Evolutionary conservation across 1,140 invertebrate species (phyloP), one percentile per base, ranked within the genome.

Genomic region (Drosophila albomicans): DNA sequence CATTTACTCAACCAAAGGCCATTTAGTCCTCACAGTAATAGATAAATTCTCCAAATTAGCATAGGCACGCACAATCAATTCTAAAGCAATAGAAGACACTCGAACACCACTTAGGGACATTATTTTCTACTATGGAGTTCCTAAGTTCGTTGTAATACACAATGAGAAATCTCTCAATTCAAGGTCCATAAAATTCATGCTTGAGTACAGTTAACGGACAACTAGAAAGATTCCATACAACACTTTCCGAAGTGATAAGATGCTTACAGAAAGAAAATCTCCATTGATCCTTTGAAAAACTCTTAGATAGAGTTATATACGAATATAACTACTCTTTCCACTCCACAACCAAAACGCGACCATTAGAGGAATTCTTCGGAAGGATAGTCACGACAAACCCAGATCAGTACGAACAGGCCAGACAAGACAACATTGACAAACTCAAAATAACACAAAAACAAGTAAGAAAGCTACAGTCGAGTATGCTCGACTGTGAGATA

Each of bases 191-290:
- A 66, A 8, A 1, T 58, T 64, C n/a, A 78, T 74, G 61, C 61
- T 30, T 38, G 63, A 79, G 72, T 30, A 25, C 52, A 41, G 59
- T 63, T 1, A 80, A 80, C 28, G 72, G 79, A 8, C 71, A 72
- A 13, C 20, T 81, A 11, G 65, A 81, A 79, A 56, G 69, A 15
- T 79, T 79, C 15, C 76, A 76, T 35, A 74, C 66, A 1, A 79
- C 80, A 5, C 15, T 79, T 1, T 59, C 62, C 1, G 64, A 72
- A 71, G 71, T 78, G 41, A 74, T 74, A 28, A 45, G 70, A 38
- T 65, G 71, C n/a, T 4, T 66, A 10, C 63, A 68, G 41, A 48
- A 20, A 20, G 20, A 20, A 20, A 20, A 3, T 25, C 20, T 25
- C 20, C 20, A 25, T 25, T 4, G 3, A 16, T 32, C 67, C 3